Percentiles rank a stretch among this genome's conserved stretches.
phyloP scores from a whole-genome alignment of 2,797 vertebrate genomes.

The Sebastolobus alascanus region DNA sequence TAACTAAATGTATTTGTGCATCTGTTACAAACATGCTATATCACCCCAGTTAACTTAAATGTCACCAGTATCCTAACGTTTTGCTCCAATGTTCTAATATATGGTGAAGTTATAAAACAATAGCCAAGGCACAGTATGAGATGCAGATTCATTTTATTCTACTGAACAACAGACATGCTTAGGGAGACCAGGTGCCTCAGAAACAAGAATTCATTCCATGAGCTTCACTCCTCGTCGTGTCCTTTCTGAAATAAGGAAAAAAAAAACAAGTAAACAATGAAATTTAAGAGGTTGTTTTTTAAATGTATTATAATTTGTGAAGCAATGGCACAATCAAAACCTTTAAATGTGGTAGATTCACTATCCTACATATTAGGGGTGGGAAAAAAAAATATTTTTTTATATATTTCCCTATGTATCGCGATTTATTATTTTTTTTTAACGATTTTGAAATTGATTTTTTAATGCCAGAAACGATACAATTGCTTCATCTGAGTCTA shows the following conservation, averaged over 20 bases:
- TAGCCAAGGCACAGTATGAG: conserved; percentile 31
- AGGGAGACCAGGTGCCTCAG: conserved; percentile 71
- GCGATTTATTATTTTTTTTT: too few relatives aligned
- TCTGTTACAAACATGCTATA: background rate
- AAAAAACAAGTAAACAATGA: background rate
- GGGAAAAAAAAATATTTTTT: too few relatives aligned
- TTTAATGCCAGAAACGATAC: too few relatives aligned
- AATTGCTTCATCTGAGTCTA: too few relatives aligned
- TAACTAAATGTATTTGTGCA: background rate
- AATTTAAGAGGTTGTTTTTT: too few relatives aligned
- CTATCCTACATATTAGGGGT: background rate
- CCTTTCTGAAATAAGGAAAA: conserved; percentile 67
- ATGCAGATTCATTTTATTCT: conserved; percentile 74
- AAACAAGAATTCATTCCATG: background rate
- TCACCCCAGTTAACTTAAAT: background rate
- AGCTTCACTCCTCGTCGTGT: conserved; percentile 67
- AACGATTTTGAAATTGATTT: too few relatives aligned
- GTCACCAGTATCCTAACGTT: background rate
- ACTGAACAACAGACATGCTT: conserved; percentile 64
- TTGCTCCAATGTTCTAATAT: background rate
- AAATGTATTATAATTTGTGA: background rate
- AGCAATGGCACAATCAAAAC: background rate
- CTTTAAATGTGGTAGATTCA: background rate
- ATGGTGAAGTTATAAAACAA: background rate
- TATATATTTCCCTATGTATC: too few relatives aligned